These are phyloP conservation scores for Colinus virginianus DNA, from an alignment of 2,113 vertebrate species.

Conservation along the genomic window DNA sequence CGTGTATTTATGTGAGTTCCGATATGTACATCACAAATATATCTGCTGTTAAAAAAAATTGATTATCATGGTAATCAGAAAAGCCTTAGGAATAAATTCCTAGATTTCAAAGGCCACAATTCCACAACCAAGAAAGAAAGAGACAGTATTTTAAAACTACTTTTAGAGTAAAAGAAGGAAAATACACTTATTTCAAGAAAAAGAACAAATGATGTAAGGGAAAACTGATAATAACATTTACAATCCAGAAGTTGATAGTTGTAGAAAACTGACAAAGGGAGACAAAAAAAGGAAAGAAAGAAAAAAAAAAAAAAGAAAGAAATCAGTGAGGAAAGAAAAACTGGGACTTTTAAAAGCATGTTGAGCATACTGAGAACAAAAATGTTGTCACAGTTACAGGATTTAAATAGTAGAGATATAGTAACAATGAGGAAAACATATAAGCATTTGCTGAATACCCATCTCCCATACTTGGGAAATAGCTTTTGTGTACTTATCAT, in stretches of 20 bases:
- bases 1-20: neutral
- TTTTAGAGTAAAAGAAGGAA: conserved; percentile 30
- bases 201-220: conserved; percentile 47
- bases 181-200: conserved; percentile 61
- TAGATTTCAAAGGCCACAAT: conserved; percentile 53
- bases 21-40: neutral
- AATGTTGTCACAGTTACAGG: conserved; percentile 48
- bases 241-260: conserved; percentile 46
- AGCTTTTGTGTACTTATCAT: neutral
- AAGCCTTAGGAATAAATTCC: neutral
- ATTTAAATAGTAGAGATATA: conserved; percentile 22
- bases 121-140: neutral
- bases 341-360: conserved; percentile 26
- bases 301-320: neutral
- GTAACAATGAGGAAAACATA: conserved; percentile 33
- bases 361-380: conserved; percentile 46
- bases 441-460: conserved; percentile 36
- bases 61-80: neutral
- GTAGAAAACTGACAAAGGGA: conserved; percentile 39
- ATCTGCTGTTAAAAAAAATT: neutral
- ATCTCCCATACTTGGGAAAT: conserved; percentile 51
- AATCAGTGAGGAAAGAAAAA: conserved; percentile 32
- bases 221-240: conserved; percentile 58
- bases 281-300: neutral
- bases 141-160: conserved; percentile 28